phyloP scores from a whole-genome alignment of 2,797 vertebrate species.

The Knipowitschia caucasica region DNA sequence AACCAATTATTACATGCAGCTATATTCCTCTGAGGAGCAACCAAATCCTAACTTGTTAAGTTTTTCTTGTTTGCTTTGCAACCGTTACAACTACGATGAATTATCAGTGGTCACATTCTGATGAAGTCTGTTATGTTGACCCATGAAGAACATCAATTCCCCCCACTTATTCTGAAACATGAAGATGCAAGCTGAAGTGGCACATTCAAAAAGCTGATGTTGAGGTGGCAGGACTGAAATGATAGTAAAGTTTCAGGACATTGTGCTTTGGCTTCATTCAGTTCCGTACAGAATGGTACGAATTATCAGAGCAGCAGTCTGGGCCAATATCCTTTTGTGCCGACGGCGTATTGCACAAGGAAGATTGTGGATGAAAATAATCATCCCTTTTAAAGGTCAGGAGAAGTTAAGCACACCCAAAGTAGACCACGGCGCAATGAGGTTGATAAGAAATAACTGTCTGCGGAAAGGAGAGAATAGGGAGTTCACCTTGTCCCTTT shows the following conservation, averaged over 20 bases:
- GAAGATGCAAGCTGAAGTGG: not conserved
- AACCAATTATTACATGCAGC: too few relatives aligned
- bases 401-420: conserved; percentile 71
- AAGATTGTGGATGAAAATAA: conserved; percentile 73
- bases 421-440: conserved; percentile 64
- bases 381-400: conserved; percentile 74
- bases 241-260: conserved; percentile 47
- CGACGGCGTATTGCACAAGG: conserved; percentile 61
- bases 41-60: too few relatives aligned
- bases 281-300: conserved; percentile 33
- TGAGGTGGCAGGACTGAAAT: conserved; percentile 47
- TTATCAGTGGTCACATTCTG: conserved; percentile 22
- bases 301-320: conserved; percentile 67
- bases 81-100: too few relatives aligned
- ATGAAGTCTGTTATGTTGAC: too few relatives aligned
- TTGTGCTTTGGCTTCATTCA: conserved; percentile 46
- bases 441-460: conserved; percentile 70
- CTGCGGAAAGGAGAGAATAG: conserved; percentile 53
- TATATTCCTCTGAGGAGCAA: too few relatives aligned
- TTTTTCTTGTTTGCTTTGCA: too few relatives aligned
- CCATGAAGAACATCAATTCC: too few relatives aligned
- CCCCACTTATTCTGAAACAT: not conserved
- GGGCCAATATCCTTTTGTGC: conserved; percentile 71
- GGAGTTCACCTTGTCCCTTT: conserved; percentile 72
- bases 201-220: conserved; percentile 29